phyloP scores from a whole-genome alignment of 2,113 vertebrate species.

The Phrynocephalus versicolor region DNA sequence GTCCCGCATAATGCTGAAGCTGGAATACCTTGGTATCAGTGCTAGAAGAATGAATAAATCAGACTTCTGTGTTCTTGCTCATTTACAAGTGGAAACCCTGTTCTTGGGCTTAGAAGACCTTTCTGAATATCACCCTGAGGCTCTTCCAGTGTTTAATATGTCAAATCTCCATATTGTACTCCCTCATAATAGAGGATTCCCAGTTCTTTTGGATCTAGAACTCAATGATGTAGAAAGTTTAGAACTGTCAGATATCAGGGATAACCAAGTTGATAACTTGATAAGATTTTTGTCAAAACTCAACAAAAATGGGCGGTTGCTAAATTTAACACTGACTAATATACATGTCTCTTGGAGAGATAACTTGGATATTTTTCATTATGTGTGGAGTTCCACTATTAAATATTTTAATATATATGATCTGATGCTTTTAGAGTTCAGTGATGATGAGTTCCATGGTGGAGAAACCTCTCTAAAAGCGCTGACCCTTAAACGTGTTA shows the following conservation, averaged over 20 bases:
- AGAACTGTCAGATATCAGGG: neutral
- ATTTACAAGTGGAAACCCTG: constrained; percentile 70
- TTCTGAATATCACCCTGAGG: constrained; percentile 71
- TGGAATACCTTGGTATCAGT: constrained; percentile 81
- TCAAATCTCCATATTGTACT: constrained; percentile 73
- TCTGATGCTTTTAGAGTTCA: constrained; percentile 17
- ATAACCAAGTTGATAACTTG: neutral
- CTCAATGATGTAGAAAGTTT: constrained; percentile 57
- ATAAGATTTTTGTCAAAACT: neutral
- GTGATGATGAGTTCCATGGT: rapidly evolving
- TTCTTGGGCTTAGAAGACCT: constrained; percentile 74
- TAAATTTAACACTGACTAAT: constrained; percentile 70
- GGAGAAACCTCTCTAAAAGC: constrained; percentile 64
- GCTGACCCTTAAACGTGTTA: constrained; percentile 57
- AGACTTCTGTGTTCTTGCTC: constrained; percentile 72
- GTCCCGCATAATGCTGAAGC: constrained; percentile 70
- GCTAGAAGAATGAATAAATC: constrained; percentile 64
- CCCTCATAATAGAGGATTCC: constrained; percentile 42
- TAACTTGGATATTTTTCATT: constrained; percentile 64
- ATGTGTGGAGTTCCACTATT: constrained; percentile 68
- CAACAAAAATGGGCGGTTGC: neutral
- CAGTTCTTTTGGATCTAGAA: constrained; percentile 69
- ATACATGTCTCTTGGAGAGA: constrained; percentile 72
- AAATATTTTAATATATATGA: constrained; percentile 70
- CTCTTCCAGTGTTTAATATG: constrained; percentile 70